Evolutionary conservation across 1,140 invertebrate species (phyloP).

Genomic region (Brachionus rubens): DNA sequence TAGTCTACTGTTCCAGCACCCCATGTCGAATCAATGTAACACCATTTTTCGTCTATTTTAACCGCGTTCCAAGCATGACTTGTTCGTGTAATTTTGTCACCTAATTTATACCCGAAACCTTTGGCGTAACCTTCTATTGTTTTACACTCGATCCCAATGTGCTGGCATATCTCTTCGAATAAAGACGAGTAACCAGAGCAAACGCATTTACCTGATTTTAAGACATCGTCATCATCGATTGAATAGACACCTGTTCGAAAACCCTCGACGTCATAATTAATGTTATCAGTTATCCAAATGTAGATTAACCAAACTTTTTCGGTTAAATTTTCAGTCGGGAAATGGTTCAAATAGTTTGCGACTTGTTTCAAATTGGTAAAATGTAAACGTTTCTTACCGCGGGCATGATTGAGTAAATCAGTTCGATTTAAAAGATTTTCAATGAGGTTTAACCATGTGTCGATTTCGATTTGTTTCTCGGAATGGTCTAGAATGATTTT

Average conservation of each 20-base stretch:
- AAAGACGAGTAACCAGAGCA: not conserved
- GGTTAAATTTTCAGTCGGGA: not conserved
- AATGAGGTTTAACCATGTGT: not conserved
- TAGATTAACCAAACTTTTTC: not conserved
- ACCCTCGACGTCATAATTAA: not conserved
- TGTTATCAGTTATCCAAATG: conserved; percentile 6
- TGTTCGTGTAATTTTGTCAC: not conserved
- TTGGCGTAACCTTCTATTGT: not conserved
- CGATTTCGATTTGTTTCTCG: not conserved
- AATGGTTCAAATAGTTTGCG: not conserved
- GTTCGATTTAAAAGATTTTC: not conserved
- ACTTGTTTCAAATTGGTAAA: not conserved
- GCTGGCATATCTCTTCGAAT: not conserved
- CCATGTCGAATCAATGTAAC: conserved; percentile 13
- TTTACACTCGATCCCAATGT: not conserved
- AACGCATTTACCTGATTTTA: not conserved
- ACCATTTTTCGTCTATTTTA: not conserved
- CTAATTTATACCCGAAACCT: not conserved
- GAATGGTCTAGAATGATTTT: not conserved
- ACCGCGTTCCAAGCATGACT: conserved; percentile 36
- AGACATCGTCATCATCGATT: not conserved
- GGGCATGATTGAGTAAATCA: not conserved
- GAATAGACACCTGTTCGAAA: not conserved
- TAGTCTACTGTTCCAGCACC: not conserved
- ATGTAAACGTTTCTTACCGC: not conserved